Conservation (phyloP, 92 coral and sea anemone species). For the Palythoa caribaeorum region DNA sequence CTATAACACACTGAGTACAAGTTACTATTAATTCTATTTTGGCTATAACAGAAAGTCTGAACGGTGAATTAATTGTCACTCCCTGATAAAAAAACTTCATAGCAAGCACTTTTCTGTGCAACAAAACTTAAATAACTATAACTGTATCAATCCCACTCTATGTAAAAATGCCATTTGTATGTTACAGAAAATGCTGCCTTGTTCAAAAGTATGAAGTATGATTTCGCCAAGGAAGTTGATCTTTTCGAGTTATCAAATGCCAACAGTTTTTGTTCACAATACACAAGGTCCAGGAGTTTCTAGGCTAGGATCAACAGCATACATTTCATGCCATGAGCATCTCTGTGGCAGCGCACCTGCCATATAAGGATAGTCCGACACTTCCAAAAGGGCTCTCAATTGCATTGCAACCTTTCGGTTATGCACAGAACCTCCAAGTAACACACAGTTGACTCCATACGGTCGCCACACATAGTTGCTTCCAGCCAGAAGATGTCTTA, state of each 20-base stretch:
- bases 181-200: constrained; percentile 20
- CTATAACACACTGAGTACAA: constrained; percentile 39
- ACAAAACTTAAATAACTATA: constrained; percentile 36
- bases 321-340: constrained; percentile 98
- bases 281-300: constrained; percentile 99
- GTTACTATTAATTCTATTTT: neutral
- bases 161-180: constrained; percentile 15
- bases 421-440: constrained; percentile 97
- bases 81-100: neutral
- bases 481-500: constrained; percentile 80
- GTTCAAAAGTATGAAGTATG: neutral
- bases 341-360: constrained; percentile 92
- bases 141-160: neutral
- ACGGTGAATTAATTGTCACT: neutral
- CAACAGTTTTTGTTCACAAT: constrained; percentile 64
- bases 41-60: neutral
- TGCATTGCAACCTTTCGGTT: constrained; percentile 96
- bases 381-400: constrained; percentile 89
- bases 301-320: constrained; percentile 95
- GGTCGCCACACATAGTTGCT: constrained; percentile 94
- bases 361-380: constrained; percentile 96
- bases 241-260: neutral
- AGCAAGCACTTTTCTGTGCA: constrained; percentile 29
- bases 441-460: constrained; percentile 93
- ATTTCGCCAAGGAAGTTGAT: neutral